phyloP scores from a whole-genome alignment of 2,888 invertebrate genomes.

The Aproaerema taeniolella region DNA sequence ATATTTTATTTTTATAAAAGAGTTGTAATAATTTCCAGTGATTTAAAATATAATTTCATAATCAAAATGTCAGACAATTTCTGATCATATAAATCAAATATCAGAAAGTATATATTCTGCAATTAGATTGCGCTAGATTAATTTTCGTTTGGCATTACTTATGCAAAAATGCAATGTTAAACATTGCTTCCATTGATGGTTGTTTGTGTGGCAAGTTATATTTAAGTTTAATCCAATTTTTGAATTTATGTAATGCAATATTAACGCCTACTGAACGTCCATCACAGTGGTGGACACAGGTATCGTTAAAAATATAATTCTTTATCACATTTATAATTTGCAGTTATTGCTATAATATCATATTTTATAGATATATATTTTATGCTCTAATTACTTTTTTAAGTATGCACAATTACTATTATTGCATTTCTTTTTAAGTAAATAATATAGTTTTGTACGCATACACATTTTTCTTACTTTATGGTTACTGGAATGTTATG shows the following conservation, averaged over 20 bases:
- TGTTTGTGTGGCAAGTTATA: slow-evolving; percentile 21
- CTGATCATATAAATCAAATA: too few species aligned
- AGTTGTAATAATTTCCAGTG: slow-evolving; percentile 47
- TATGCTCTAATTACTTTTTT: slow-evolving; percentile 70
- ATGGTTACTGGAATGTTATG: slow-evolving; percentile 46
- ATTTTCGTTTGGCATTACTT: slow-evolving; percentile 41
- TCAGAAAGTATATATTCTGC: slow-evolving; percentile 42
- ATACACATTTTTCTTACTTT: slow-evolving; percentile 67
- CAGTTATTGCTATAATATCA: slow-evolving; percentile 66
- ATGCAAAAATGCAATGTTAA: slow-evolving; percentile 46
- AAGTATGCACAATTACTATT: slow-evolving; percentile 72
- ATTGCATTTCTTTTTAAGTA: slow-evolving; percentile 64
- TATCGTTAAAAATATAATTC: slow-evolving; percentile 51
- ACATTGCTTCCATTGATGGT: slow-evolving; percentile 48
- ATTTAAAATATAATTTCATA: slow-evolving; percentile 32
- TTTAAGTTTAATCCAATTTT: slow-evolving; percentile 22
- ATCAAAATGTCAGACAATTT: slow-evolving; percentile 32
- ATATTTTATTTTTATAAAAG: slow-evolving; percentile 53
- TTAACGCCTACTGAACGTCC: too few species aligned
- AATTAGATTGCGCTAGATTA: slow-evolving; percentile 73
- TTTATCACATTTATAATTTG: slow-evolving; percentile 60
- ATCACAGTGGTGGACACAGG: too few species aligned
- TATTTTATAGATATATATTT: slow-evolving; percentile 75
- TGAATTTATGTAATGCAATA: slow-evolving; percentile 1
- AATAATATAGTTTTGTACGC: slow-evolving; percentile 69